Conservation (phyloP, 2,888 invertebrate species). For the Tachystola acroxantha region DNA sequence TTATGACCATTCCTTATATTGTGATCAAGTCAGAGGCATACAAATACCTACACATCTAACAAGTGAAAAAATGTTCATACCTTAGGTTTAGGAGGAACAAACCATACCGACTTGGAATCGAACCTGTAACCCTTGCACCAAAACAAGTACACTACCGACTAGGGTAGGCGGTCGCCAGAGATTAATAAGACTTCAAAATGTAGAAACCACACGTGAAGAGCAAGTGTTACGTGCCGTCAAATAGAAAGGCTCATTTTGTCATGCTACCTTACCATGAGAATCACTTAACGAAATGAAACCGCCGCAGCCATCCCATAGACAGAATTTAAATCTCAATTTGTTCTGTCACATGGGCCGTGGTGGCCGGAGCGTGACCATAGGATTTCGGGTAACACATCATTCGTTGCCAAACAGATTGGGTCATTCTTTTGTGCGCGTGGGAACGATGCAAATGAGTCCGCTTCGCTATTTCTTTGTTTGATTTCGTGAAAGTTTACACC, state of each 20-base stretch:
- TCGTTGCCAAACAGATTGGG: slow-evolving; percentile 73
- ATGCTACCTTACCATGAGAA: slow-evolving; percentile 35
- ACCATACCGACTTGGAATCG: too few species aligned
- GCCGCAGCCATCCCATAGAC: slow-evolving; percentile 30
- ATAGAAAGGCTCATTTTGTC: neutral
- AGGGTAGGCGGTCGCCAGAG: too few species aligned
- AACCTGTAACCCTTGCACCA: too few species aligned
- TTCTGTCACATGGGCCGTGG: slow-evolving; percentile 34
- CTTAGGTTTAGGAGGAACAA: too few species aligned
- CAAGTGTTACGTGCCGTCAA: neutral
- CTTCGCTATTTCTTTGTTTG: slow-evolving; percentile 77
- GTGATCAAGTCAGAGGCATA: too few species aligned
- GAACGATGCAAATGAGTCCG: slow-evolving; percentile 74
- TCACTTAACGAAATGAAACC: slow-evolving; percentile 38
- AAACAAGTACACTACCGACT: too few species aligned
- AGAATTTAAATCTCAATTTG: slow-evolving; percentile 40
- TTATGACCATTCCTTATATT: too few species aligned
- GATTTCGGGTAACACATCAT: slow-evolving; percentile 69
- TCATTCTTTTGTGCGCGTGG: slow-evolving; percentile 76
- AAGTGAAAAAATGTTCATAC: too few species aligned
- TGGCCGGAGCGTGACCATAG: slow-evolving; percentile 55
- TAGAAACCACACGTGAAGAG: too few species aligned
- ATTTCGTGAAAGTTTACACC: slow-evolving; percentile 78
- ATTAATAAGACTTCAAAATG: too few species aligned
- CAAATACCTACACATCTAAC: too few species aligned